Base-by-base conservation (phyloP, 1,140 invertebrate species). In the Bombus breviceps region DNA sequence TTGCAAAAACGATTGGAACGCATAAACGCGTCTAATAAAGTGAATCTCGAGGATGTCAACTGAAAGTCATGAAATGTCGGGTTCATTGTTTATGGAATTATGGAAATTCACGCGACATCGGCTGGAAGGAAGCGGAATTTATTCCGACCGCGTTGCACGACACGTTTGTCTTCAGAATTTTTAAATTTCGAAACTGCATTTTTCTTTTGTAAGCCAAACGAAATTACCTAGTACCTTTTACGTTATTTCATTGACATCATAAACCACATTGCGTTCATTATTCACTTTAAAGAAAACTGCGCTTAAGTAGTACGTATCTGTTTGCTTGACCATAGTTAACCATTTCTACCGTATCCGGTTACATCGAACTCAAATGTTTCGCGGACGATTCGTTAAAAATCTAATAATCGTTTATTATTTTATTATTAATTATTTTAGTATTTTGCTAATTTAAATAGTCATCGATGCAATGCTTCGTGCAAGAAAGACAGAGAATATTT, bases 61-160 rank as follows among this genome's bases (percentile, higher is more conserved):
- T 15, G 39, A 47, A 62, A 62, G 32, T 37, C 66, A 41, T 62
- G 39, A 34, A 34, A n/a, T 41, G 32, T 59, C 66, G 28, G 22
- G 32, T 53, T 80, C 83, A 25, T 80, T 84, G 66, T 78, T 84
- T 84, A 84, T 84, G 76, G 76, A 79, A 57, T 84, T 84, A 84
- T 84, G 76, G 66, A 59, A 80, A 84, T 84, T 80, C 66, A 5
- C 25, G 28, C 43, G 76, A 43, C 57, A 47, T 84, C 68, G 66
- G 59, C 76, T 34, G 53, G 34, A 39, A 80, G 68, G 28, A 59
- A 69, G 1, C 39, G 53, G 28, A 71, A 84, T 84, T 80, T 71
- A 79, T 84, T 62, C 41, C 22, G 15, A 22, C 12, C 57, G 39
- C 15, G 22, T 43, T 57, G 68, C 28, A 28, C 32, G 22, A 18